Evolutionary conservation across 2,113 vertebrate genomes (phyloP), one percentile per base, ranked within the genome.

Genomic region (Seriola aureovittata): DNA sequence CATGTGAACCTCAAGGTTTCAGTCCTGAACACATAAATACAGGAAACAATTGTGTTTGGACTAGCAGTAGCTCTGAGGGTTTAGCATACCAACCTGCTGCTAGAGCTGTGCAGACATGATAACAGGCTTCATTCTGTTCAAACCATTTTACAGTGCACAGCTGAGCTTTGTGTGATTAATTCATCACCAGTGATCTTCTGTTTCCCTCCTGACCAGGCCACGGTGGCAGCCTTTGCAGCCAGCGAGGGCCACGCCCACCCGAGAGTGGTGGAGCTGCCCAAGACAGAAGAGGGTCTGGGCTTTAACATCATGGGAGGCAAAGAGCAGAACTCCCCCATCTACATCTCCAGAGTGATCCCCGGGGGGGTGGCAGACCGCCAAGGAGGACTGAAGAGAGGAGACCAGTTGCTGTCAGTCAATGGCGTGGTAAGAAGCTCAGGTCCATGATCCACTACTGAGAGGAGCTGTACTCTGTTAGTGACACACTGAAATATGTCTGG

Each of bases 261-360:
- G 4, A 90, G 97, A 42, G 97, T 98, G 1, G 97, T 98, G 55
- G 97, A 98, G 81, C 95, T 98, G 52, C 97, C 97, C 23, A 98
- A 97, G 92, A 98, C 97, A 0, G 97, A 98, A 0, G 97, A 98
- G 78, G 97, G 97, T 2, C 93, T 98, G 64, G 97, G 97, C 55
- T 98, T 98, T 86, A 98, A 98, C 93, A 97, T 98, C 75, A 98
- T 98, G 97, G 97, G 97, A 1, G 97, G 97, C 25, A 98, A 97
- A 87, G 97, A 98, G 82, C 97, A 98, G 91, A 98, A 98, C 90
- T 98, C 97, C 0, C 97, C 97, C 65, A 98, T 98, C 86, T 98
- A 98, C 85, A 97, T 98, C 87, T 98, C 97, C 76, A 96, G 97
- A 32, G 97, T 98, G 70, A 98, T 98, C 50, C 97, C 97, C 0